A percentile compares a stretch with the other conserved stretches of the same genome.
Evolutionary conservation across 2,113 vertebrate species (phyloP).

Genomic region (Saccopteryx bilineata): DNA sequence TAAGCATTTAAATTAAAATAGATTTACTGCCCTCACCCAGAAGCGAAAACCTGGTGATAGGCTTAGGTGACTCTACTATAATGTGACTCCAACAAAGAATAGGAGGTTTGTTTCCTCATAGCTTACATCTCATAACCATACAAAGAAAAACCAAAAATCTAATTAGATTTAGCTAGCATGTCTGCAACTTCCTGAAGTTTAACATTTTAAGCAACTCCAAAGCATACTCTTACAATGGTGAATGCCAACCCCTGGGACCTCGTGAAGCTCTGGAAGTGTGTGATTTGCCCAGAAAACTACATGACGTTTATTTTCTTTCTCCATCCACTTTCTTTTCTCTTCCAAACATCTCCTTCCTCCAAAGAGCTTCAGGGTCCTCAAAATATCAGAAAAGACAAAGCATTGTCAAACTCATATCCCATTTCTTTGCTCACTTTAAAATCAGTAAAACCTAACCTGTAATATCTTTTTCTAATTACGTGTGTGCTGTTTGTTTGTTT

Average conservation of each 20-base stretch:
- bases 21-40: background rate
- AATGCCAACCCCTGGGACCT: accelerated
- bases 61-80: no score
- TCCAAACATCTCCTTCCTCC: accelerated
- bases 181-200: background rate
- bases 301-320: accelerated
- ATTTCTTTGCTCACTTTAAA: constrained; percentile 12
- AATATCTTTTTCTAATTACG: background rate
- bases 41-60: no score
- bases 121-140: background rate
- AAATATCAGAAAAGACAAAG: background rate
- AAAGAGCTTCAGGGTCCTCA: background rate
- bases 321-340: background rate
- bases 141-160: background rate
- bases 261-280: background rate
- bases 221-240: background rate
- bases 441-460: background rate
- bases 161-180: background rate
- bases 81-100: background rate
- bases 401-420: background rate
- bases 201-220: background rate
- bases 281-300: accelerated
- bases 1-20: background rate
- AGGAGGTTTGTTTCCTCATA: background rate
- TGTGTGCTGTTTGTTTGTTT: no score